phyloP scores from a whole-genome alignment of 2,888 invertebrate species.

The Philaethria dido region DNA sequence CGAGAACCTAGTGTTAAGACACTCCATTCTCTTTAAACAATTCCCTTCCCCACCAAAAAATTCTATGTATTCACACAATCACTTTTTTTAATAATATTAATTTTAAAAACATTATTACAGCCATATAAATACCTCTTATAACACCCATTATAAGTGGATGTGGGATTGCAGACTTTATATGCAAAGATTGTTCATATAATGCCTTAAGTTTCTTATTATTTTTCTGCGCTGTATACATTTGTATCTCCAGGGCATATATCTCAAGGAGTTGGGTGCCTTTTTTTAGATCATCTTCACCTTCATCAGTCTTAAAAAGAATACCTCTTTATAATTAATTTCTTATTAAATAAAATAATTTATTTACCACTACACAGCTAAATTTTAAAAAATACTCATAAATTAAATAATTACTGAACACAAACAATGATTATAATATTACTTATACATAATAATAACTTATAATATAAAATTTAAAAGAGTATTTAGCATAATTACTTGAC shows the following conservation, averaged over 20 bases:
- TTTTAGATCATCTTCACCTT: conserved; percentile 98
- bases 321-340: background rate
- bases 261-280: conserved; percentile 99
- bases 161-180: conserved; percentile 99
- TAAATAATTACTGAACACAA: too few species aligned
- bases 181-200: conserved; percentile 98
- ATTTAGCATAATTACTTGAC: conserved; percentile 86
- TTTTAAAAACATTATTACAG: too few species aligned
- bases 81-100: too few species aligned
- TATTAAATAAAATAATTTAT: background rate
- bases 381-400: too few species aligned
- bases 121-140: conserved; percentile 87
- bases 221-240: conserved; percentile 99
- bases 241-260: conserved; percentile 99
- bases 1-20: too few species aligned
- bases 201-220: conserved; percentile 99
- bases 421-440: too few species aligned
- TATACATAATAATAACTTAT: too few species aligned
- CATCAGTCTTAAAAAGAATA: conserved; percentile 89
- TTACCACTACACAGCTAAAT: too few species aligned
- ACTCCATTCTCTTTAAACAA: too few species aligned
- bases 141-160: conserved; percentile 99
- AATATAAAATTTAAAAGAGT: too few species aligned
- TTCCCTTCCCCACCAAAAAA: too few species aligned
- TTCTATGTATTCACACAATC: too few species aligned